phyloP scores from a whole-genome alignment of 1,140 invertebrate species.

The Bradynema listronoti region DNA sequence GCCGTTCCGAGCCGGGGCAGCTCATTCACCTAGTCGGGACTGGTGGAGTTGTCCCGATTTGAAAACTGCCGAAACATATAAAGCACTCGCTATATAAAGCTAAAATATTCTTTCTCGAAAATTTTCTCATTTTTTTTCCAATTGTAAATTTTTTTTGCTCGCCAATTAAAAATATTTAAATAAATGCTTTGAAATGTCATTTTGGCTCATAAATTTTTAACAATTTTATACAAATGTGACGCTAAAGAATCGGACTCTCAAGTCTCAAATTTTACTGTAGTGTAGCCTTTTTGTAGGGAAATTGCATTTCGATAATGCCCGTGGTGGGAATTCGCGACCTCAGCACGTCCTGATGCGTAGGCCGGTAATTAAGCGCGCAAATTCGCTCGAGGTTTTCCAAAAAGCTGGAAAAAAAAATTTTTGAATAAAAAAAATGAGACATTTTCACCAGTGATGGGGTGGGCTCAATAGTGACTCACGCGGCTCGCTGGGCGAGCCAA shows the following conservation, averaged over 20 bases:
- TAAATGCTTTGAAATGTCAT: no score
- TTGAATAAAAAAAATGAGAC: constrained; percentile 12
- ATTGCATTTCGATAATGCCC: constrained; percentile 86
- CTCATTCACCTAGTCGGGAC: no score
- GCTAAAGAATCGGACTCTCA: not conserved
- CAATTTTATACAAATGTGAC: no score
- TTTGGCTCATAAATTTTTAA: no score
- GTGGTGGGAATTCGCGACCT: constrained; percentile 90
- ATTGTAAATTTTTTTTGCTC: no score
- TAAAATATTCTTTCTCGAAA: no score
- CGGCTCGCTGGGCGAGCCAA: not conserved
- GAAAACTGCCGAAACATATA: no score
- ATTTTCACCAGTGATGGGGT: not conserved
- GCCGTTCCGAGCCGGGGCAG: no score
- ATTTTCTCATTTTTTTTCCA: no score
- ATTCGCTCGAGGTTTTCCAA: constrained; percentile 85
- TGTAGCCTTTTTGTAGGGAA: constrained; percentile 79
- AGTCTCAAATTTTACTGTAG: constrained; percentile 68
- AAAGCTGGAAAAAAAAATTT: constrained; percentile 38
- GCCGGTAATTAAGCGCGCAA: constrained; percentile 79
- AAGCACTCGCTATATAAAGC: no score
- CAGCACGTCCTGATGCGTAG: constrained; percentile 90
- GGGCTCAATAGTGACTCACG: not conserved
- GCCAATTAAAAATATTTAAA: no score
- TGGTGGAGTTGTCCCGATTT: no score